phyloP scores from a whole-genome alignment of 2,797 vertebrate species.

The Austrolebias charrua region DNA sequence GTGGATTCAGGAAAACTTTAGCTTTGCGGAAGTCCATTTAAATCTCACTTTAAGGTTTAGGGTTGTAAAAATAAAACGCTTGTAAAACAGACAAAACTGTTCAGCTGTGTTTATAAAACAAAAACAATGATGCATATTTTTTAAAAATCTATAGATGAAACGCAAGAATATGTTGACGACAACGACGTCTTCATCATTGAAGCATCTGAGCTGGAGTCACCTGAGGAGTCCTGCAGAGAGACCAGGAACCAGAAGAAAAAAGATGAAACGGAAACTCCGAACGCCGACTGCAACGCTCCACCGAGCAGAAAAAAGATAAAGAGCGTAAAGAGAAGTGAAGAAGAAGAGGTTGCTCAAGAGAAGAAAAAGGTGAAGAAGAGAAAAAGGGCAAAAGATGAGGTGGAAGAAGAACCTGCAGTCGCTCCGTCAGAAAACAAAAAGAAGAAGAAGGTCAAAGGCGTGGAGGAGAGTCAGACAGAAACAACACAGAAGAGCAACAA shows the following conservation, averaged over 20 bases:
- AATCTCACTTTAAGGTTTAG: no score
- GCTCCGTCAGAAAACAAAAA: conserved; percentile 24
- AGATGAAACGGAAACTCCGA: conserved; percentile 42
- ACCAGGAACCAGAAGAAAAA: conserved; percentile 39
- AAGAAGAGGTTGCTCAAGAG: neutral
- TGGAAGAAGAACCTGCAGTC: conserved; percentile 5
- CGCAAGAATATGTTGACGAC: no score
- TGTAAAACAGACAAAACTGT: no score
- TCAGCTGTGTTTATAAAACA: no score
- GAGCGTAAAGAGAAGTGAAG: neutral
- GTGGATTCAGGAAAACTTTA: no score
- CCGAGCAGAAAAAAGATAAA: conserved; percentile 44
- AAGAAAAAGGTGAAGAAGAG: conserved; percentile 59
- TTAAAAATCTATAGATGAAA: no score
- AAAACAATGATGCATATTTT: no score
- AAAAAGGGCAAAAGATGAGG: conserved; percentile 41
- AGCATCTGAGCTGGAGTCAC: conserved; percentile 5
- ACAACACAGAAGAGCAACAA: neutral
- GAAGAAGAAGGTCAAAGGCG: conserved; percentile 20
- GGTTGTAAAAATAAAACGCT: no score
- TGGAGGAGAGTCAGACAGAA: no score
- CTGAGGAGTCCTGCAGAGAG: neutral
- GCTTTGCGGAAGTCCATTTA: no score
- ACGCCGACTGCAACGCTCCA: conserved; percentile 21
- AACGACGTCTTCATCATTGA: conserved; percentile 16